phyloP scores from a whole-genome alignment of 1,140 invertebrate species.

The Limonius californicus region DNA sequence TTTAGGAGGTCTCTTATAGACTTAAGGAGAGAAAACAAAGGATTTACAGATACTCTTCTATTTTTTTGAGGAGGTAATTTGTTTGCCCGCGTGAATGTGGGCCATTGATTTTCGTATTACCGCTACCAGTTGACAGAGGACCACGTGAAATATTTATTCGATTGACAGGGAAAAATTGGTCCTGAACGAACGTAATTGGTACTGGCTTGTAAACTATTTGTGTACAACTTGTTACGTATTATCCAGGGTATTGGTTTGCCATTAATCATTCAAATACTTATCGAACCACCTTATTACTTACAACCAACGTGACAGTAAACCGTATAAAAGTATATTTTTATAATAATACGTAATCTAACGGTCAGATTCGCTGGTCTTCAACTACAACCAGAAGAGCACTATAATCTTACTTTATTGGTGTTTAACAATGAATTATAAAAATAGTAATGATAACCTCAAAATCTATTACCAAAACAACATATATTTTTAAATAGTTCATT shows the following conservation, averaged over 20 bases:
- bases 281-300: too few species aligned
- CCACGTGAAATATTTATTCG: background rate
- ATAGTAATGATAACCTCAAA: too few species aligned
- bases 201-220: background rate
- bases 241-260: background rate
- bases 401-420: too few species aligned
- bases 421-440: too few species aligned
- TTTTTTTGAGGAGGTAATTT: background rate
- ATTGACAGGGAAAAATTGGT: background rate
- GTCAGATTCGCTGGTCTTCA: too few species aligned
- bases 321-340: too few species aligned
- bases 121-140: background rate
- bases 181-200: background rate
- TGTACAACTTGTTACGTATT: background rate
- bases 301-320: too few species aligned
- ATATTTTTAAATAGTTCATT: too few species aligned
- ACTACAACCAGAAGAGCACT: too few species aligned
- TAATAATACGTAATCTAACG: too few species aligned
- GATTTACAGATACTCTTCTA: background rate
- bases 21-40: background rate
- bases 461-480: too few species aligned
- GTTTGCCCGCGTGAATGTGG: background rate
- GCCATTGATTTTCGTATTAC: background rate
- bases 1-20: background rate
- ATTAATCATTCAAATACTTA: background rate